These are phyloP conservation scores for Stichopus horrens DNA, from an alignment of 53 echinoderm and acorn worm genomes.

Conservation along the genomic window DNA sequence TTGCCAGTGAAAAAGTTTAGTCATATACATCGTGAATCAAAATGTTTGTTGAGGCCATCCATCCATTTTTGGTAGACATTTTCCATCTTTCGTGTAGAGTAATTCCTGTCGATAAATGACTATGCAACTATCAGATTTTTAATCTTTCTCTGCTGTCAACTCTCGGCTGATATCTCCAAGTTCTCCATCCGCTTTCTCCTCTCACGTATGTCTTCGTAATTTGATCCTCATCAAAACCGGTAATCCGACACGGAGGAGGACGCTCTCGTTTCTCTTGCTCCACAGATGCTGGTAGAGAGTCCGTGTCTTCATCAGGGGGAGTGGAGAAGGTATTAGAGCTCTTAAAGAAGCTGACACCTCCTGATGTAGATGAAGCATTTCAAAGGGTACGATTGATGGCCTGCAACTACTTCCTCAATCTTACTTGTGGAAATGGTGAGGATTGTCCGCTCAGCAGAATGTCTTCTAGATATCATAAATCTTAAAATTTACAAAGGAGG, in stretches of 20 bases:
- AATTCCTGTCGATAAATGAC: too few relatives aligned
- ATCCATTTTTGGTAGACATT: too few relatives aligned
- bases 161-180: too few relatives aligned
- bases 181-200: too few relatives aligned
- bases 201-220: too few relatives aligned
- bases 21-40: background rate
- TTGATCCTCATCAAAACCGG: too few relatives aligned
- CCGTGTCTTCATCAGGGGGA: slow-evolving; percentile 71
- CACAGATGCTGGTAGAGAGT: slow-evolving; percentile 74
- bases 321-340: slow-evolving; percentile 74
- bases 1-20: background rate
- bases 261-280: too few relatives aligned
- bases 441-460: background rate
- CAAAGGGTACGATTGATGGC: slow-evolving; percentile 84
- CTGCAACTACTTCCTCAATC: slow-evolving; percentile 83
- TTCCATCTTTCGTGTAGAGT: too few relatives aligned
- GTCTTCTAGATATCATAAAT: background rate
- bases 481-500: background rate
- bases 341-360: slow-evolving; percentile 60
- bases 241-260: too few relatives aligned
- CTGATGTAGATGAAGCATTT: slow-evolving; percentile 60
- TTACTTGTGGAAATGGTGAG: slow-evolving; percentile 89
- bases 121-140: too few relatives aligned
- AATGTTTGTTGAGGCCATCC: too few relatives aligned
- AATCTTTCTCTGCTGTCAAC: too few relatives aligned